phyloP scores from a whole-genome alignment of 23 tunicate species.

The Styela plicata region DNA sequence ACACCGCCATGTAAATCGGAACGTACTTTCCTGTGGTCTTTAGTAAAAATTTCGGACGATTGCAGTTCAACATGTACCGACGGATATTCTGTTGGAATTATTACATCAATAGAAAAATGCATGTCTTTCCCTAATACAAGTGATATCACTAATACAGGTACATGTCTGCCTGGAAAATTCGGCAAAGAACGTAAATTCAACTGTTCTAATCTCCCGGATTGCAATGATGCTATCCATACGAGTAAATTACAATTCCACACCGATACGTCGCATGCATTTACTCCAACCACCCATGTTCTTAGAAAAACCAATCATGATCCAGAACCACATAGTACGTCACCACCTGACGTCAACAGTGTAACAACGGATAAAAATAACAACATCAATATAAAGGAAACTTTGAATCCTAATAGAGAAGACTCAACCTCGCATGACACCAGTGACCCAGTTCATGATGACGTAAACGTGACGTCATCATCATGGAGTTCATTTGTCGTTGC shows the following conservation, averaged over 20 bases:
- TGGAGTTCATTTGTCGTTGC: constrained; percentile 9
- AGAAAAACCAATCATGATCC: neutral
- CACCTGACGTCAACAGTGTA: neutral
- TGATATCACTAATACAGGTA: neutral
- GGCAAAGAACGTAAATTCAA: neutral
- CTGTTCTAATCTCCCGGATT: neutral
- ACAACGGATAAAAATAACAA: neutral
- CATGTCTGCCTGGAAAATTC: neutral
- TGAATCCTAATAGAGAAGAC: neutral
- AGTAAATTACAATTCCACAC: neutral
- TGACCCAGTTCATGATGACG: neutral
- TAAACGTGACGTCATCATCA: neutral
- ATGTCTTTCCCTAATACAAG: neutral
- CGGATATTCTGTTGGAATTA: neutral
- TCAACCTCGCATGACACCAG: no score
- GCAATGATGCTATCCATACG: neutral
- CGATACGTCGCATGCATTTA: neutral
- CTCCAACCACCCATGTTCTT: neutral
- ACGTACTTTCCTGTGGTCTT: neutral
- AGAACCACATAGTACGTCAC: neutral
- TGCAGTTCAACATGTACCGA: neutral
- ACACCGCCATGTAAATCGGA: neutral
- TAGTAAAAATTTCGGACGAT: neutral
- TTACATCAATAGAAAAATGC: neutral
- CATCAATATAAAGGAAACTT: neutral